Evolutionary conservation across 2,888 invertebrate species (phyloP), one percentile per base, ranked within the genome.

Genomic region (Serripes groenlandicus): DNA sequence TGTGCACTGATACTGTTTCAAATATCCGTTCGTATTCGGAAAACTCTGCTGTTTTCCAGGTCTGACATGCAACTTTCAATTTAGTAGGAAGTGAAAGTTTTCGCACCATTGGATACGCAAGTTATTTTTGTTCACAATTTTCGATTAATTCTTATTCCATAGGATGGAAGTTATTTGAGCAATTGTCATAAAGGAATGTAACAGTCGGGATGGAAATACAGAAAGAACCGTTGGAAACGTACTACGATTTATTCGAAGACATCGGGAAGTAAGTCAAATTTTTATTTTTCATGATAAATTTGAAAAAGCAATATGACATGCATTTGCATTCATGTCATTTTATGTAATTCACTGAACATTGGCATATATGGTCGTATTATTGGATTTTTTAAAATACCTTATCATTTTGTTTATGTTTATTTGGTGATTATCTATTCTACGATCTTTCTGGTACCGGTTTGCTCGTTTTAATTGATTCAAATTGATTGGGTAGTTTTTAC

Each of bases 191-290:
- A 18, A 26, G 60, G 75, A 70, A 75, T 83, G 71, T 58, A 49
- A 49, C 49, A 23, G 35, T 54, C 66, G 77, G 69, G 32, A 89
- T 89, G 87, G 91, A 90, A 81, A 89, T 91, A 84, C 89, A 89
- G 70, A 86, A 89, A 80, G 90, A 90, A 42, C 83, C 90, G 3
- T 80, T 92, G 79, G 91, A 91, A 77, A 86, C 89, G 49, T 76
- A 83, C 73, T 92, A 91, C 84, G 91, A 91, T 81, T 74, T 90
- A 35, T 89, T 90, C 18, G 91, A 91, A 35, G 91, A 91, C 35
- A 90, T 92, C 54, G 92, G 92, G 81, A 92, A 90, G 92, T 92
- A 81, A 87, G 83, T 71, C 15, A 32, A 26, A n/a, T 68, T 64
- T 35, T 62, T 49, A 18, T 18, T 35, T 26, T 52, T 34, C n/a